Conservation (phyloP, 2,113 vertebrate genomes). For the Glareola pratincola region DNA sequence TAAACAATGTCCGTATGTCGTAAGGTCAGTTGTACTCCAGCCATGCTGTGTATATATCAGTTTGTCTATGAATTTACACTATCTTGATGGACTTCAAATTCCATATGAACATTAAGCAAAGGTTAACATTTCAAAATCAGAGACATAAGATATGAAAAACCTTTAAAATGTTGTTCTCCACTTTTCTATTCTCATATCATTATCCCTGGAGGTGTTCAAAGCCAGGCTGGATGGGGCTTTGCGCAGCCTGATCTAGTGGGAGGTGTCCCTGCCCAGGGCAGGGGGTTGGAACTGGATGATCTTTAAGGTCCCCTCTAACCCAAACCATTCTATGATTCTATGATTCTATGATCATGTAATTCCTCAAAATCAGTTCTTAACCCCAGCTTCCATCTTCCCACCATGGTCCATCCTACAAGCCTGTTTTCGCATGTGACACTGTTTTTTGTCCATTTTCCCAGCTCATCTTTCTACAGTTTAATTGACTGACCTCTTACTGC, state of each 20-base stretch:
- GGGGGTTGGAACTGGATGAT: too few species aligned
- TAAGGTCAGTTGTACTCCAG: neutral
- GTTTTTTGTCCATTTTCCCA: neutral
- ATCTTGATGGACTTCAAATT: neutral
- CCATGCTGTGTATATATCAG: neutral
- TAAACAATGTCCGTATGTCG: accelerated
- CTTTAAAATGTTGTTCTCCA: neutral
- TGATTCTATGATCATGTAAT: too few species aligned
- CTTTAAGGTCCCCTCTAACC: too few species aligned
- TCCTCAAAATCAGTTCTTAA: neutral
- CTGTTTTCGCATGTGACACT: neutral
- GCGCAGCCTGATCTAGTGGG: too few species aligned
- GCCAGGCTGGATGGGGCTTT: too few species aligned
- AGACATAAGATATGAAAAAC: neutral
- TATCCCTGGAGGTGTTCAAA: too few species aligned
- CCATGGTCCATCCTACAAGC: neutral
- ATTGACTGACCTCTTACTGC: neutral
- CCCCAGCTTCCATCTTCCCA: neutral
- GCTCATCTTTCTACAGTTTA: neutral
- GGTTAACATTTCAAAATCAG: neutral
- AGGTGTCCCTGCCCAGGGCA: too few species aligned
- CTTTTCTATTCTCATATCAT: neutral
- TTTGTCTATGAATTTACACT: neutral
- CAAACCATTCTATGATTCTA: too few species aligned
- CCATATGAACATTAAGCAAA: neutral